phyloP scores from a whole-genome alignment of 2,113 vertebrate species.

The Malurus alboscapulatus region DNA sequence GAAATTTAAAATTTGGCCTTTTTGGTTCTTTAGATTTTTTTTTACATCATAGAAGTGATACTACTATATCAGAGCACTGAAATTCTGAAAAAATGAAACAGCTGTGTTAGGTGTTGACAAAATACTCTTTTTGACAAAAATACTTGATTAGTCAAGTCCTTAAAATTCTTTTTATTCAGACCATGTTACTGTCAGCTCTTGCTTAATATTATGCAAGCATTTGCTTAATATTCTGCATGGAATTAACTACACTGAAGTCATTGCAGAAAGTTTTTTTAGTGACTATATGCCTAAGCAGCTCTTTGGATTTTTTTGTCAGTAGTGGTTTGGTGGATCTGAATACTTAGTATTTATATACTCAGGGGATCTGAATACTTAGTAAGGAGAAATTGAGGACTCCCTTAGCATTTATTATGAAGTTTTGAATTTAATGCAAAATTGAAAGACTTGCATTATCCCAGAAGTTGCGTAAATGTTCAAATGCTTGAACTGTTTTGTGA shows the following conservation, averaged over 20 bases:
- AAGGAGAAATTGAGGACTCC: neutral
- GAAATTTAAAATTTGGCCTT: neutral
- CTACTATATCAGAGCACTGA: neutral
- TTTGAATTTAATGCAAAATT: neutral
- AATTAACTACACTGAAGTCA: neutral
- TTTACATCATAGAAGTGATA: neutral
- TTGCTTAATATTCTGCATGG: neutral
- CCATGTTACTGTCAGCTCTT: neutral
- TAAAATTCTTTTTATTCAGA: neutral
- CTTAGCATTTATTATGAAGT: neutral
- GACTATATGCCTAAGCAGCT: neutral
- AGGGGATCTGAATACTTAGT: neutral
- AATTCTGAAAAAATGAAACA: neutral
- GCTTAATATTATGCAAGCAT: neutral
- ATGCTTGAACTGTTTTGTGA: neutral
- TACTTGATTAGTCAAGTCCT: neutral
- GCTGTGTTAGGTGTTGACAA: neutral
- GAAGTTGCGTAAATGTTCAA: neutral
- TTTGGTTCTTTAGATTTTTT: neutral
- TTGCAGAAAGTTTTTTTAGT: neutral
- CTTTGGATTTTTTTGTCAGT: neutral
- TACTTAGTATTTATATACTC: no score
- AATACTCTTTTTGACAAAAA: neutral
- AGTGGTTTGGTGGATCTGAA: neutral
- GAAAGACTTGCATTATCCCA: neutral